Conservation (phyloP, 53 echinoderm and acorn worm species). For the Luidia sarsii region DNA sequence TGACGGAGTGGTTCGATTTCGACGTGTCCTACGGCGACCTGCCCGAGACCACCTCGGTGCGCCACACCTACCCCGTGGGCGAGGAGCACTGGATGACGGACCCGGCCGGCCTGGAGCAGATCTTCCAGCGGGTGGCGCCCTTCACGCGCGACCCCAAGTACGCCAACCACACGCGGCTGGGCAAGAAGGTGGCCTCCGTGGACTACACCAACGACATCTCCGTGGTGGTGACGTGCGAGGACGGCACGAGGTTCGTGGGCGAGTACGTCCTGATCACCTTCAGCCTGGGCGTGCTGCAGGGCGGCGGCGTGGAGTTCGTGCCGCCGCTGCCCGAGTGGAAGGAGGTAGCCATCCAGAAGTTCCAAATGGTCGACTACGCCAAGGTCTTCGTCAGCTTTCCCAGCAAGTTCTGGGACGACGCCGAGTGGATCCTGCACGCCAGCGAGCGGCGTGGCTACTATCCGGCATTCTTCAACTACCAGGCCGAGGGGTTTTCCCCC, state of each 20-base stretch:
- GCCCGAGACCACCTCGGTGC: slow-evolving; percentile 10
- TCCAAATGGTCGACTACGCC: slow-evolving; percentile 24
- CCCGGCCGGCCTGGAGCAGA: slow-evolving; percentile 6
- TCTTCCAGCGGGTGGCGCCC: slow-evolving; percentile 22
- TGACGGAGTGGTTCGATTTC: slow-evolving; percentile 41
- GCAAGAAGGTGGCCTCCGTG: slow-evolving; percentile 34
- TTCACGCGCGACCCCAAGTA: slow-evolving; percentile 25
- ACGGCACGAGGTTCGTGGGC: slow-evolving; percentile 52
- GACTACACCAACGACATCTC: slow-evolving; percentile 42
- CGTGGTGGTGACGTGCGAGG: slow-evolving; percentile 39
- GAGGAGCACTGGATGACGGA: slow-evolving; percentile 39
- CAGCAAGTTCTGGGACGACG: slow-evolving; percentile 38
- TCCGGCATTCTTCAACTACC: slow-evolving; percentile 50
- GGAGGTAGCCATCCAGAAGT: slow-evolving; percentile 24
- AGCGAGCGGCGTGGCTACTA: slow-evolving; percentile 40
- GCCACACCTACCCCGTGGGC: neutral
- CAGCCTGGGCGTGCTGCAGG: slow-evolving; percentile 65
- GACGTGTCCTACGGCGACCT: slow-evolving; percentile 17
- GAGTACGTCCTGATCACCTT: slow-evolving; percentile 68
- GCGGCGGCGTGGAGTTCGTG: slow-evolving; percentile 36
- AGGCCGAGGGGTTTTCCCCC: slow-evolving; percentile 27
- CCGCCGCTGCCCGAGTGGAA: slow-evolving; percentile 64
- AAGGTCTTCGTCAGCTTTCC: slow-evolving; percentile 38
- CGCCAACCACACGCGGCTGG: slow-evolving; percentile 47
- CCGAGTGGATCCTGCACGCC: slow-evolving; percentile 36